A percentile compares a stretch with the other conserved stretches of the same genome.
These are phyloP conservation scores for Crenuchus spilurus DNA, from an alignment of 2,797 vertebrate species.

Conservation along the genomic window DNA sequence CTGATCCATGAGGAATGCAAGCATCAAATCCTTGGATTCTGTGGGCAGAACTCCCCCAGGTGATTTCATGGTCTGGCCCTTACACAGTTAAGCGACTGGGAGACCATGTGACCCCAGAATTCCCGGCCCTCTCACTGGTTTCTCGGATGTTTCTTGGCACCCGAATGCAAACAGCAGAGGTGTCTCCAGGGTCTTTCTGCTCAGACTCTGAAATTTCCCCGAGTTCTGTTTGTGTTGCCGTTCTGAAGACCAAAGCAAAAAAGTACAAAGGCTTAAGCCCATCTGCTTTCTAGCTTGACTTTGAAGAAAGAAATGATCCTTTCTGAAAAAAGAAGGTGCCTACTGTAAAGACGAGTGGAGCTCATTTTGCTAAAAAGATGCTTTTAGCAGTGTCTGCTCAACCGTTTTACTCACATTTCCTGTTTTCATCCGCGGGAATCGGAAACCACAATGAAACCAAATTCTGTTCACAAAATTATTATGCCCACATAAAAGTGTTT, in stretches of 20 bases:
- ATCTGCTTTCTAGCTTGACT: constrained; percentile 37
- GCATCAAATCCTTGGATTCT: constrained; percentile 30
- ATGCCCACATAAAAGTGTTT: too few species aligned
- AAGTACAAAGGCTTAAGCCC: constrained; percentile 18
- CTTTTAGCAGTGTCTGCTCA: not conserved
- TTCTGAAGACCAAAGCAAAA: constrained; percentile 47
- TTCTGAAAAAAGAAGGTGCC: constrained; percentile 31
- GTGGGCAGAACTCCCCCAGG: constrained; percentile 39
- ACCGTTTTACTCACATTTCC: not conserved
- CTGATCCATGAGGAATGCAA: constrained; percentile 48
- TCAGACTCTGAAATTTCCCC: constrained; percentile 19
- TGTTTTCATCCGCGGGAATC: not conserved
- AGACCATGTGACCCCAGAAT: constrained; percentile 36
- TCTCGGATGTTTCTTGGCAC: constrained; percentile 48
- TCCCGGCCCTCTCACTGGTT: constrained; percentile 32
- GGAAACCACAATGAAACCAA: not conserved
- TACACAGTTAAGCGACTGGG: constrained; percentile 32
- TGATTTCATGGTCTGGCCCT: constrained; percentile 34
- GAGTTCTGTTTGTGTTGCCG: constrained; percentile 33
- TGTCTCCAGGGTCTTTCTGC: constrained; percentile 34
- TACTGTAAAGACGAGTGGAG: not conserved
- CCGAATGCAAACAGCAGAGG: constrained; percentile 44
- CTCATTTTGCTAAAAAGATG: not conserved
- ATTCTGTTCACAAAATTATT: not conserved
- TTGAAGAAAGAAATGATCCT: constrained; percentile 14